Evolutionary conservation across 2,797 vertebrate species (phyloP).

Genomic region (Scolopax rusticola): DNA sequence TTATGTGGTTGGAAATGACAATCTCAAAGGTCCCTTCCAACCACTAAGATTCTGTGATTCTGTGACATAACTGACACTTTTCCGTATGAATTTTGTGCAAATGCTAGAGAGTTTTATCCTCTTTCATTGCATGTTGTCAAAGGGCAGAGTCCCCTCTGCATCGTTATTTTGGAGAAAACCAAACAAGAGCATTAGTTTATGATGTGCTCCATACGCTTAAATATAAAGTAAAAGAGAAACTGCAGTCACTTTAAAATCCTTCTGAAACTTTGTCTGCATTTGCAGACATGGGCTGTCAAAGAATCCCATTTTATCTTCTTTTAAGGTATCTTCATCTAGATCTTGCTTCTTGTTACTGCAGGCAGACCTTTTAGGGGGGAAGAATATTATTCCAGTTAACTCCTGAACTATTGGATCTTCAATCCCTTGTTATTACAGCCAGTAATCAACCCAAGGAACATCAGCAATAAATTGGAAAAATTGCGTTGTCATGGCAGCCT

Average conservation of each 20-base stretch:
- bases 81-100: neutral
- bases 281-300: neutral
- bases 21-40: too few species aligned
- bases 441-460: conserved; percentile 12
- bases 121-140: neutral
- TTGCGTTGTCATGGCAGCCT: neutral
- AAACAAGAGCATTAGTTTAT: neutral
- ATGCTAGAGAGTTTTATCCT: neutral
- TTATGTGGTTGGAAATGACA: neutral
- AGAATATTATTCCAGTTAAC: conserved; percentile 6
- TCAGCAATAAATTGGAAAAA: conserved; percentile 19
- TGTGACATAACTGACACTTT: neutral
- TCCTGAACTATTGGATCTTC: neutral
- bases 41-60: too few species aligned
- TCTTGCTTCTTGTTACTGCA: neutral
- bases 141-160: neutral
- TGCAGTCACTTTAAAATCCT: neutral
- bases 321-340: neutral
- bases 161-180: neutral
- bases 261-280: neutral
- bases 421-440: neutral
- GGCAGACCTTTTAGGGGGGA: neutral
- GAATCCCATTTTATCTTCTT: neutral
- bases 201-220: neutral
- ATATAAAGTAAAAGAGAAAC: neutral